A percentile compares a stretch with the other conserved stretches of the same genome.
These are phyloP conservation scores for Ceuthmochares aereus DNA, from an alignment of 2,113 vertebrate species.

Conservation along the genomic window DNA sequence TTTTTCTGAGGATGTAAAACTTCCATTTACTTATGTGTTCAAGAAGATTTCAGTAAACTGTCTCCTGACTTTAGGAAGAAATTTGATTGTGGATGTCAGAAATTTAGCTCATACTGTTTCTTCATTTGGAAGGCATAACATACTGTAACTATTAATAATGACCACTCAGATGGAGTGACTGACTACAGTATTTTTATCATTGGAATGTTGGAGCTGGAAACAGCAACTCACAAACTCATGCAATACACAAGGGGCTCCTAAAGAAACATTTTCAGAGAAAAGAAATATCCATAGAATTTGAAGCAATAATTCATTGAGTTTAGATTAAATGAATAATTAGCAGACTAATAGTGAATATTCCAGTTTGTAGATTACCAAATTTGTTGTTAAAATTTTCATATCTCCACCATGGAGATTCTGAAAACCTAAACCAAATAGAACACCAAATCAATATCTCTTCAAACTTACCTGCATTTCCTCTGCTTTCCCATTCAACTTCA, in stretches of 20 bases:
- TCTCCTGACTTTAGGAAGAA: not conserved
- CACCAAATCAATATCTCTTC: not conserved
- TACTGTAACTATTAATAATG: slow-evolving; percentile 10
- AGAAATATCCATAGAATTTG: not conserved
- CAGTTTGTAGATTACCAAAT: not conserved
- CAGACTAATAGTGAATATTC: not conserved
- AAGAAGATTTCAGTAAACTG: not conserved
- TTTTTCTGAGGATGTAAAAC: not conserved
- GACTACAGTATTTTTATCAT: not conserved
- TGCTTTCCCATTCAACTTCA: not conserved
- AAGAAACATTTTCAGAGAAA: not conserved
- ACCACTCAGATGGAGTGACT: not conserved
- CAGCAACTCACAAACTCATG: not conserved
- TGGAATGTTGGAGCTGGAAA: slow-evolving; percentile 33
- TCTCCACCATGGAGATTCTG: not conserved
- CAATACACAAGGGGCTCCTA: not conserved
- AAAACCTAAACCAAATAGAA: not conserved
- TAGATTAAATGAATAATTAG: not conserved
- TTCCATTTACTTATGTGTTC: not conserved
- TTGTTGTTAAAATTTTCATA: not conserved
- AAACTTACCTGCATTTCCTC: not conserved
- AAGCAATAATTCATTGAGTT: not conserved
- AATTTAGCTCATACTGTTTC: not conserved
- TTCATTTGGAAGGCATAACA: not conserved
- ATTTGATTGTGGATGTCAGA: not conserved